These are phyloP conservation scores for Vombatus ursinus DNA, from an alignment of 2,113 vertebrate species.

Conservation along the genomic window DNA sequence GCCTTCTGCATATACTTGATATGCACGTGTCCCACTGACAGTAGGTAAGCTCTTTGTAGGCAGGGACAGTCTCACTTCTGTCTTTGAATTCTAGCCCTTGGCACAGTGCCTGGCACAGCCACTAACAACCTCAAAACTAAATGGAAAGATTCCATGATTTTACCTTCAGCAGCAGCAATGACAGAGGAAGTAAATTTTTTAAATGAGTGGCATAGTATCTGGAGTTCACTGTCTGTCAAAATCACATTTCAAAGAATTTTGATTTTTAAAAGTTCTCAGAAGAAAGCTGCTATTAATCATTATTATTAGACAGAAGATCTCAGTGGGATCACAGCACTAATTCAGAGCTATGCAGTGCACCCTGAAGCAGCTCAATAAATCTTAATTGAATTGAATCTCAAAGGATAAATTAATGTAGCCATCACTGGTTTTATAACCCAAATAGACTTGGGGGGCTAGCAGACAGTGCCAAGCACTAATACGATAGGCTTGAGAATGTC, in stretches of 20 bases:
- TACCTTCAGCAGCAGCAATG: constrained; percentile 20
- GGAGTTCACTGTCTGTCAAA: constrained; percentile 36
- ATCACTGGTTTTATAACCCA: constrained; percentile 64
- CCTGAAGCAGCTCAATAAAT: constrained; percentile 70
- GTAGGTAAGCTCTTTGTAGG: neutral
- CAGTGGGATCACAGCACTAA: constrained; percentile 56
- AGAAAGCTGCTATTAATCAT: constrained; percentile 62
- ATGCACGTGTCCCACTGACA: neutral
- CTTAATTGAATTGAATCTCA: constrained; percentile 67
- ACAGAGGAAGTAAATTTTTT: constrained; percentile 16
- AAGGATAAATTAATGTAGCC: constrained; percentile 67
- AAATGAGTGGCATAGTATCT: constrained; percentile 25
- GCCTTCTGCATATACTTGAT: neutral
- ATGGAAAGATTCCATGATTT: constrained; percentile 39
- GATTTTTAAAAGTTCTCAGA: constrained; percentile 59
- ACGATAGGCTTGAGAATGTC: constrained; percentile 10
- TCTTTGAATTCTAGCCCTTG: neutral
- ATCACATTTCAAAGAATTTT: constrained; percentile 54
- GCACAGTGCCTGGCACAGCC: neutral
- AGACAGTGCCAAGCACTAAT: neutral
- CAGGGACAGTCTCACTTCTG: neutral
- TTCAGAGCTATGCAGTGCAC: constrained; percentile 60
- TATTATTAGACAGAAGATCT: constrained; percentile 63
- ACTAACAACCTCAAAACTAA: constrained; percentile 35
- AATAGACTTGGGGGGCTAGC: constrained; percentile 46